Evolutionary conservation across 2,113 vertebrate genomes (phyloP).

Genomic region (Pristiophorus japonicus): DNA sequence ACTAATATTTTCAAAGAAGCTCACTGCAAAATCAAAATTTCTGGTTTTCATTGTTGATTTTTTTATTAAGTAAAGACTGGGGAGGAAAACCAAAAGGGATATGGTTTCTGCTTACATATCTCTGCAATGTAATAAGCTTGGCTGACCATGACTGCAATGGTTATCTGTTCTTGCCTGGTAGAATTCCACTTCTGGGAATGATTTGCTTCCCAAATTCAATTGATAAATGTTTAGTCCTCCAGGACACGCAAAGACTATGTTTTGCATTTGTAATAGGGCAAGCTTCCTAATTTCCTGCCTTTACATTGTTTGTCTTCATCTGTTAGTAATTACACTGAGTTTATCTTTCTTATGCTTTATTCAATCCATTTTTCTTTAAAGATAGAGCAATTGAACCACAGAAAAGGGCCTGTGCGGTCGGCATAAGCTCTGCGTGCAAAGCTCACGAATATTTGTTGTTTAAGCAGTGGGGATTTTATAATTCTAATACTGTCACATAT

Average conservation of each 20-base stretch:
- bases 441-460: constrained; percentile 43
- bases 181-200: constrained; percentile 43
- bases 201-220: constrained; percentile 41
- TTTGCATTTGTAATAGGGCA: neutral
- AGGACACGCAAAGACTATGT: constrained; percentile 40
- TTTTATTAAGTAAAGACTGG: neutral
- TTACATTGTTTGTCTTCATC: constrained; percentile 43
- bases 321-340: constrained; percentile 57
- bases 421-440: constrained; percentile 51
- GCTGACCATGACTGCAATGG: constrained; percentile 29
- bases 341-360: constrained; percentile 55
- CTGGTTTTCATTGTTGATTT: neutral
- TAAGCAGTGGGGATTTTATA: constrained; percentile 23
- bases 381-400: constrained; percentile 49
- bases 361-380: constrained; percentile 47
- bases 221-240: constrained; percentile 37
- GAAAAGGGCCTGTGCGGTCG: constrained; percentile 42
- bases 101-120: constrained; percentile 5
- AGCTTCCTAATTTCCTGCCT: constrained; percentile 38
- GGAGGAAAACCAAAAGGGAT: neutral
- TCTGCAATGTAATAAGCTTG: constrained; percentile 11
- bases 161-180: constrained; percentile 33
- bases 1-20: neutral
- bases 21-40: neutral
- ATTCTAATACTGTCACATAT: constrained; percentile 47